Conservation (phyloP, 2,797 vertebrate species). For the Spinibarbus caldwelli region DNA sequence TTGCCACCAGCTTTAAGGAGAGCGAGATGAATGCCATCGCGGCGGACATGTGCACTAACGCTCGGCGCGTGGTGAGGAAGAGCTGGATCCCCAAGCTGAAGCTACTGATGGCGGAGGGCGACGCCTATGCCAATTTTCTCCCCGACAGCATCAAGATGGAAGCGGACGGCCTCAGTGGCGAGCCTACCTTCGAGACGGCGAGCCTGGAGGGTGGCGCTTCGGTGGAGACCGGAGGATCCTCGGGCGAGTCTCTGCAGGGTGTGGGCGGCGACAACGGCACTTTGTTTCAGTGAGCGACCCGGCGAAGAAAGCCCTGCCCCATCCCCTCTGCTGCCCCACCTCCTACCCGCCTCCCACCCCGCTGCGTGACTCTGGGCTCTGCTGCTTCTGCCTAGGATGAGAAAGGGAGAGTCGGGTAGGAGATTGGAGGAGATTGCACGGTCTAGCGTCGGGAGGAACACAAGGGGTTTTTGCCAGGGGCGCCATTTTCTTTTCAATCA, state of each 20-base stretch:
- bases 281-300: slow-evolving; percentile 63
- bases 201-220: slow-evolving; percentile 72
- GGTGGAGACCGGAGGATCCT: slow-evolving; percentile 64
- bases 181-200: slow-evolving; percentile 72
- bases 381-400: slow-evolving; percentile 64
- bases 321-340: not conserved
- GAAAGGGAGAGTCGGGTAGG: slow-evolving; percentile 67
- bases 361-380: slow-evolving; percentile 69
- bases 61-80: slow-evolving; percentile 85
- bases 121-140: slow-evolving; percentile 82
- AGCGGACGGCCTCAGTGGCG: slow-evolving; percentile 75
- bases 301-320: slow-evolving; percentile 16
- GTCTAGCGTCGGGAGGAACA: slow-evolving; percentile 65
- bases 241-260: slow-evolving; percentile 61
- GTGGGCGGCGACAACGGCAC: slow-evolving; percentile 62
- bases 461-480: slow-evolving; percentile 60
- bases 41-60: slow-evolving; percentile 87
- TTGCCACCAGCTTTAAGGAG: slow-evolving; percentile 87
- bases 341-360: slow-evolving; percentile 60
- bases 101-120: slow-evolving; percentile 81
- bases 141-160: slow-evolving; percentile 80
- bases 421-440: slow-evolving; percentile 56
- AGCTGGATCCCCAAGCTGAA: slow-evolving; percentile 87
- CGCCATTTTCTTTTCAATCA: slow-evolving; percentile 60
- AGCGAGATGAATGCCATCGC: slow-evolving; percentile 89